phyloP scores from a whole-genome alignment of 2,888 invertebrate genomes.

The Rhyacophila evoluta region DNA sequence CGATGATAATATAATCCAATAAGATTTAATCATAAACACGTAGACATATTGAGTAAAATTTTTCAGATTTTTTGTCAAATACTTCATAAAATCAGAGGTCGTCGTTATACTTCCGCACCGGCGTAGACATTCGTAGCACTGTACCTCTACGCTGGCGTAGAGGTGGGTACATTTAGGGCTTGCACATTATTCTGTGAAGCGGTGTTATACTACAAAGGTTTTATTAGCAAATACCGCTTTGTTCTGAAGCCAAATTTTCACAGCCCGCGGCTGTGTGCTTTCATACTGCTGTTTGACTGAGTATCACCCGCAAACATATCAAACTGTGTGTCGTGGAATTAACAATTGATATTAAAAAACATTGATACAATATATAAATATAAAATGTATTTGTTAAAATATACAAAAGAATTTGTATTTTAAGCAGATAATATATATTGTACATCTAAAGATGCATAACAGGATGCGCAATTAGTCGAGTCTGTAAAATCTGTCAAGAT shows the following conservation, averaged over 20 bases:
- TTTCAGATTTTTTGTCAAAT: background rate
- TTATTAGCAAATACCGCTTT: constrained; percentile 71
- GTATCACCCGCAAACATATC: background rate
- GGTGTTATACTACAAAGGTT: constrained; percentile 70
- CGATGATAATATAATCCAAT: too few relatives aligned
- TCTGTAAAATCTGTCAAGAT: too few relatives aligned
- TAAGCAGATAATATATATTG: too few relatives aligned
- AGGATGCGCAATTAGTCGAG: too few relatives aligned
- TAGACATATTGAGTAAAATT: too few relatives aligned
- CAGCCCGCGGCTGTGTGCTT: constrained; percentile 57
- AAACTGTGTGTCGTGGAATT: background rate
- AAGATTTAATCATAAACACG: too few relatives aligned
- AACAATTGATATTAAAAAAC: too few relatives aligned
- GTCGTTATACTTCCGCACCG: background rate
- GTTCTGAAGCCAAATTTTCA: constrained; percentile 73
- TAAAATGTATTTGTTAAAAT: too few relatives aligned
- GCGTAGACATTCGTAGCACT: background rate
- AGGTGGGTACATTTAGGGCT: constrained; percentile 15
- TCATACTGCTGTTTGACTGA: constrained; percentile 26
- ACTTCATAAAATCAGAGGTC: background rate
- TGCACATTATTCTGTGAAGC: constrained; percentile 28
- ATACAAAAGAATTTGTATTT: too few relatives aligned
- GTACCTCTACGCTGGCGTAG: constrained; percentile 20
- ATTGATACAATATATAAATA: too few relatives aligned
- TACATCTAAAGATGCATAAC: too few relatives aligned